Evolutionary conservation across 2,113 vertebrate genomes (phyloP).

Genomic region (Myotis lucifugus): DNA sequence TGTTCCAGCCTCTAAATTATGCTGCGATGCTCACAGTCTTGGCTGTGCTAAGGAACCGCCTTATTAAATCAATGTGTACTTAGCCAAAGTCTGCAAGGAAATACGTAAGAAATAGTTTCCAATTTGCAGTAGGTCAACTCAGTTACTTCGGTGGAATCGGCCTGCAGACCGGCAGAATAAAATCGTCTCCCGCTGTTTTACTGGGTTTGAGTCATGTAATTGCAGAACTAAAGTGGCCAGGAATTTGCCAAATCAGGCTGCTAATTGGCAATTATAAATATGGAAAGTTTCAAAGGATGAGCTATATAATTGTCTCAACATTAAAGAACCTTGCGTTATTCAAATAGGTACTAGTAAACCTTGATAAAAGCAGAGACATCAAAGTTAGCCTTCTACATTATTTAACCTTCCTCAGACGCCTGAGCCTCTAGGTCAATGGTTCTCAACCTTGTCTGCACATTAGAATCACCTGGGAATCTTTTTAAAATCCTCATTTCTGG

Average conservation of each 20-base stretch:
- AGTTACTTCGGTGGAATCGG: constrained; percentile 13
- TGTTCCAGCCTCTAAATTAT: background rate
- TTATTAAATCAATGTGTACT: constrained; percentile 60
- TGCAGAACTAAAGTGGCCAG: constrained; percentile 6
- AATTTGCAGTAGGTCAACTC: background rate
- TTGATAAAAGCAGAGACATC: background rate
- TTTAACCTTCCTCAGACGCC: background rate
- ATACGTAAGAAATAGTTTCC: background rate
- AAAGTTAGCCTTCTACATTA: background rate
- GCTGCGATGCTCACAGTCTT: background rate
- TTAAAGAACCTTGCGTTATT: constrained; percentile 39
- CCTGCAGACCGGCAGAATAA: background rate
- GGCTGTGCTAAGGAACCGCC: background rate
- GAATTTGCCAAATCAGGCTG: constrained; percentile 57
- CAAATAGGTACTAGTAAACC: background rate
- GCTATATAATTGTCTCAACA: background rate
- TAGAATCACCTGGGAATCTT: too few relatives aligned
- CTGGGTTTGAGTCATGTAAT: constrained; percentile 42
- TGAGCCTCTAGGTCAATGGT: background rate
- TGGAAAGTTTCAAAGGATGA: constrained; percentile 49
- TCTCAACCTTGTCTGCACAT: too few relatives aligned
- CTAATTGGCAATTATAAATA: constrained; percentile 69
- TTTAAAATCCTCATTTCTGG: too few relatives aligned
- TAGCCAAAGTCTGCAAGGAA: constrained; percentile 26
- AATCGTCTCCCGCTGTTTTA: background rate